Conservation (phyloP, 1,140 invertebrate species). For the Bombus superbus region DNA sequence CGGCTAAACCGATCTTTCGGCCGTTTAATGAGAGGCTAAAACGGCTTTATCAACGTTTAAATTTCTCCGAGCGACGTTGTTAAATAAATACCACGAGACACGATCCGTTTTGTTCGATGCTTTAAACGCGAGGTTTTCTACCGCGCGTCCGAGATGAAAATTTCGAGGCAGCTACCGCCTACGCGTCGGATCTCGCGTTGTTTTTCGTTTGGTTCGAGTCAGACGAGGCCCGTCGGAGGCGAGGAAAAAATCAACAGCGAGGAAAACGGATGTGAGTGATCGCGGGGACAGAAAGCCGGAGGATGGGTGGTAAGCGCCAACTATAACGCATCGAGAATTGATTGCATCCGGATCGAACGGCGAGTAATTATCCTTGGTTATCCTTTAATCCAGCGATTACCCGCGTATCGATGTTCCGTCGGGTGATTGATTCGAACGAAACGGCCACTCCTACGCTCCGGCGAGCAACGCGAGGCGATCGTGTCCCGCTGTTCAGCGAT, state of each 20-base stretch:
- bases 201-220: neutral
- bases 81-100: neutral
- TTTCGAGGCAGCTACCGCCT: no score
- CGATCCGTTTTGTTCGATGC: neutral
- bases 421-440: conserved; percentile 67
- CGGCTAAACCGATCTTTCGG: conserved; percentile 2
- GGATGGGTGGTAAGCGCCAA: conserved; percentile 23
- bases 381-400: conserved; percentile 71
- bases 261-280: conserved; percentile 31
- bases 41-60: neutral
- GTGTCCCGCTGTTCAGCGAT: conserved; percentile 9
- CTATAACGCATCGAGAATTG: conserved; percentile 66
- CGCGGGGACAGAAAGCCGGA: conserved; percentile 28
- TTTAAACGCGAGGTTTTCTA: neutral
- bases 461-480: conserved; percentile 14
- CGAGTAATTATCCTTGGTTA: conserved; percentile 70
- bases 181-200: no score
- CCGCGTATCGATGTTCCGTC: conserved; percentile 64
- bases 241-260: neutral
- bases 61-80: neutral
- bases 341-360: conserved; percentile 67
- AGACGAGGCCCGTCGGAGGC: neutral
- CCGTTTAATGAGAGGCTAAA: neutral
- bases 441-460: conserved; percentile 57
- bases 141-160: no score